Evolutionary conservation across 2,113 vertebrate genomes (phyloP), one percentile per base, ranked within the genome.

Genomic region (Apodemus speciosus): DNA sequence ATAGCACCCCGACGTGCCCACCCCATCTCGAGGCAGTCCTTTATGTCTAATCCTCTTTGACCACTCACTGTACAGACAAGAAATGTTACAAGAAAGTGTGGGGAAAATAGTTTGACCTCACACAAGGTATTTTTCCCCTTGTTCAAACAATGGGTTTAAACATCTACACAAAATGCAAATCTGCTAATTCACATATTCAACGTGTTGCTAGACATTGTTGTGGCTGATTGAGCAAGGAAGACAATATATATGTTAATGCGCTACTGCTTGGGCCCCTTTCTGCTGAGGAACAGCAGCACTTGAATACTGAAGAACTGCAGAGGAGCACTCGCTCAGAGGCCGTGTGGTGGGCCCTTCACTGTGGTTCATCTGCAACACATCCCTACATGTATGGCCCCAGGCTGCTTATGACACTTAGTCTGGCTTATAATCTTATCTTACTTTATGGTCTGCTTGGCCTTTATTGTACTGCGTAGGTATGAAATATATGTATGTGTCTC

Each of bases 81-180:
- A 90, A 88, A 89, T 73, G 85, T 95, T 91, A 93, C 71, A 91
- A 40, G 32, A 94, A 79, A 20, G 38, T 88, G 49, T 84, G 66
- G 40, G 40, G 56, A 53, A 72, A 72, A 81, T 9, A 92, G 38
- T 92, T 93, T 91, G 6, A 6, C 46, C 46, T 76, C 69, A 53
- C 30, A 4, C 30, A 46, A 4, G 2, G 13, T 6, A 43, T 38
- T 84, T 79, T 68, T 46, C 93, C 73, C 58, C 94, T 79, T 69
- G 13, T 76, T 46, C 49, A 40, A 92, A 30, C 4, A 89, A 11
- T 23, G 88, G 35, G 27, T 94, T 92, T 90, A 35, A 86, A 79
- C 16, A 35, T 18, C 6, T 60, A 58, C 62, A 20, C 46, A 84
- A 89, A 80, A 89, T 92, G 10, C 81, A 92, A 62, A 93, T 83